Conservation (phyloP, 2,797 vertebrate species). For the Chelmon rostratus region DNA sequence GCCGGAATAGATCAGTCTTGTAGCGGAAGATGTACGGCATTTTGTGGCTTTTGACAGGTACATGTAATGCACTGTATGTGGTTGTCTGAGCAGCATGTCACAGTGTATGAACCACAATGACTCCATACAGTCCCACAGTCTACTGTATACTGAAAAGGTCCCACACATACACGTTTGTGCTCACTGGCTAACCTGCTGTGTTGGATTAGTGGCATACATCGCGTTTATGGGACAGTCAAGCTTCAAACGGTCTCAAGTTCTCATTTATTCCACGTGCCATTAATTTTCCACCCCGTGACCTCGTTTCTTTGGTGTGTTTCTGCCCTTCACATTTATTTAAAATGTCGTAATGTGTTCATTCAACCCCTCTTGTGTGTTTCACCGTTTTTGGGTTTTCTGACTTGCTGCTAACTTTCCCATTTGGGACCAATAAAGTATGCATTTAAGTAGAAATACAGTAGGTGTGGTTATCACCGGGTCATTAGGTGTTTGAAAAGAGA, state of each 20-base stretch:
- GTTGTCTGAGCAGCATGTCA: conserved; percentile 51
- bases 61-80: conserved; percentile 61
- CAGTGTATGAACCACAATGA: conserved; percentile 34
- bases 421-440: conserved; percentile 15
- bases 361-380: conserved; percentile 16
- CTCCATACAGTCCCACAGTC: conserved; percentile 19
- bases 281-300: conserved; percentile 27
- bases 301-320: conserved; percentile 33
- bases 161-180: conserved; percentile 15
- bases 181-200: conserved; percentile 12
- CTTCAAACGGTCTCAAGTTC: conserved; percentile 30
- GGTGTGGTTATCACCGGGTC: conserved; percentile 17
- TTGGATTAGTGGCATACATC: conserved; percentile 33
- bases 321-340: conserved; percentile 32
- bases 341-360: conserved; percentile 21
- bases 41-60: conserved; percentile 67
- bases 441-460: conserved; percentile 6
- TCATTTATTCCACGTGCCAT: conserved; percentile 40
- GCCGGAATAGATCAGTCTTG: background rate
- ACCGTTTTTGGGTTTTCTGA: conserved; percentile 26
- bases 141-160: conserved; percentile 8
- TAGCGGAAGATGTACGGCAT: conserved; percentile 32
- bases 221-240: conserved; percentile 24
- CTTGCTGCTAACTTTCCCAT: conserved; percentile 8
- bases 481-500: conserved; percentile 30